phyloP scores from a whole-genome alignment of 2,113 vertebrate genomes.

The Platanista minor region DNA sequence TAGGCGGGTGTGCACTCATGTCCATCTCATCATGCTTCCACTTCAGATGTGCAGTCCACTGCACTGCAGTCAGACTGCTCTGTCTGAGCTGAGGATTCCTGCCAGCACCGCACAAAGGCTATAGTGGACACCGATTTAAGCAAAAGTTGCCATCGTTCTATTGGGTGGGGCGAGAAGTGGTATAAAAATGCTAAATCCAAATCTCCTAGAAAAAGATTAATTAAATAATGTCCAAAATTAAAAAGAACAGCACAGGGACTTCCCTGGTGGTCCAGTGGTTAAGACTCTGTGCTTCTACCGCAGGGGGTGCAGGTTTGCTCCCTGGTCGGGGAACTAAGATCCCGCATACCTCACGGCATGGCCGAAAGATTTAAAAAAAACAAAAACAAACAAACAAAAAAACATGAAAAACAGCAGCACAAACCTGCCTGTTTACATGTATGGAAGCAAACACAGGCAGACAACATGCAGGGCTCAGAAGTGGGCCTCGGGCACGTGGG shows the following conservation, averaged over 20 bases:
- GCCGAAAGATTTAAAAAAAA: too few species aligned
- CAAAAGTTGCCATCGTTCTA: neutral
- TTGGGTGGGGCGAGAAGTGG: too few species aligned
- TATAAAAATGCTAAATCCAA: neutral
- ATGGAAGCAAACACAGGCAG: neutral
- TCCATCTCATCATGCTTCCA: neutral
- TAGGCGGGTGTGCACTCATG: neutral
- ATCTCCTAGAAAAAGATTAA: neutral
- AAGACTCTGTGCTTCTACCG: too few species aligned
- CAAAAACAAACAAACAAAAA: rapidly evolving
- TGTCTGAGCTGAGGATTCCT: neutral
- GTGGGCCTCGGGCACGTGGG: neutral
- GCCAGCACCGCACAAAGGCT: rapidly evolving
- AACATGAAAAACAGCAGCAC: neutral
- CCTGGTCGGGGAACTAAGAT: too few species aligned
- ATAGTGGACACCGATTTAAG: neutral
- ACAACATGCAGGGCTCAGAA: too few species aligned
- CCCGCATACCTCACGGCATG: too few species aligned
- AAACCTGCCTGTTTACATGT: neutral
- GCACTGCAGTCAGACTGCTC: neutral
- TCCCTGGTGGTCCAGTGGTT: too few species aligned
- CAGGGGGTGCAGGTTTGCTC: too few species aligned
- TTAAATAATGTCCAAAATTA: neutral
- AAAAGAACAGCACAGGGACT: neutral
- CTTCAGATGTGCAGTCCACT: neutral